Evolutionary conservation across 1,140 invertebrate genomes (phyloP).

Genomic region (Aphelenchoides fujianensis): DNA sequence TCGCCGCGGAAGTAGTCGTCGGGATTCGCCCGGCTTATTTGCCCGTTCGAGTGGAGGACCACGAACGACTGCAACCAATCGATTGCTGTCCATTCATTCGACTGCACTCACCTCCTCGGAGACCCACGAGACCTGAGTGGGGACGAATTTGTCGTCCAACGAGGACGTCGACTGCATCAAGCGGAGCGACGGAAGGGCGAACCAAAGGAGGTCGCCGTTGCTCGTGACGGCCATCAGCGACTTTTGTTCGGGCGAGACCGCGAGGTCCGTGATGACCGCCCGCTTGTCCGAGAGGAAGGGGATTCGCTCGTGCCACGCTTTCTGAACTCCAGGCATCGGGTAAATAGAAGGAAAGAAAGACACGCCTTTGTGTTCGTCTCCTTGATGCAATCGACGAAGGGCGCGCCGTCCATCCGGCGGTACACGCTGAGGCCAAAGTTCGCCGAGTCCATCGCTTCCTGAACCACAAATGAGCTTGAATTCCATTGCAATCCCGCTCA

Average conservation of each 20-base stretch:
- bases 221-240: slow-evolving; percentile 8
- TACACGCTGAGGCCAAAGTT: slow-evolving; percentile 17
- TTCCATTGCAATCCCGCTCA: background rate
- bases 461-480: too few species aligned
- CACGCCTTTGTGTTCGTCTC: background rate
- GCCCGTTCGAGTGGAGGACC: slow-evolving; percentile 17
- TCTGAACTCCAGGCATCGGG: slow-evolving; percentile 6
- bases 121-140: slow-evolving; percentile 6
- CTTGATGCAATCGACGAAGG: slow-evolving; percentile 13
- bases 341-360: background rate
- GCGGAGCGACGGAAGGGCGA: slow-evolving; percentile 15
- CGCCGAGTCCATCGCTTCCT: too few species aligned
- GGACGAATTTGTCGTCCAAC: background rate
- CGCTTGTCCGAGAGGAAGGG: slow-evolving; percentile 11
- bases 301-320: slow-evolving; percentile 20
- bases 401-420: background rate
- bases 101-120: slow-evolving; percentile 1
- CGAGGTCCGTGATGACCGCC: background rate
- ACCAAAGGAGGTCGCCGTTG: slow-evolving; percentile 10
- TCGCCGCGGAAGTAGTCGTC: slow-evolving; percentile 5
- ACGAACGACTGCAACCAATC: slow-evolving; percentile 4
- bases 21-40: background rate
- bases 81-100: background rate
- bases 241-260: slow-evolving; percentile 16
- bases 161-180: background rate